phyloP scores from a whole-genome alignment of 2,797 vertebrate species.

The Arremon aurantiirostris region DNA sequence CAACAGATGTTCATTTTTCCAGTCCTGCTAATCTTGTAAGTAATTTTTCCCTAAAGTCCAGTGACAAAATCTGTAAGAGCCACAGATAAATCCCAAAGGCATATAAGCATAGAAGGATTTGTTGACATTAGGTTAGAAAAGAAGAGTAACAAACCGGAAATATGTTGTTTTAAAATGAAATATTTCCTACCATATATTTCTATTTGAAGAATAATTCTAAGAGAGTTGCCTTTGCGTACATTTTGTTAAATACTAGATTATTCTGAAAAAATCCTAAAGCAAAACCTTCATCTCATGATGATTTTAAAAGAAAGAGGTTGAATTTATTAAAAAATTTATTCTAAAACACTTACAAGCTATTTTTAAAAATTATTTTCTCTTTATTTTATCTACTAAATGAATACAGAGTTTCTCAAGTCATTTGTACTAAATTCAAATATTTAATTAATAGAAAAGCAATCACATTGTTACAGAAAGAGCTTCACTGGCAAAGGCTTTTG shows the following conservation, averaged over 20 bases:
- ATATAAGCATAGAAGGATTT: background rate
- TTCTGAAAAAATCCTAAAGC: background rate
- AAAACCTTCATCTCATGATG: background rate
- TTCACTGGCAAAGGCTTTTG: background rate
- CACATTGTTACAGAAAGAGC: background rate
- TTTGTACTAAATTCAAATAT: background rate
- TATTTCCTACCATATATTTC: background rate
- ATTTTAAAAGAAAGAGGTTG: background rate
- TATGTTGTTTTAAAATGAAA: background rate
- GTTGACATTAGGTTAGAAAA: background rate
- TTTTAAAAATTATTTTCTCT: background rate
- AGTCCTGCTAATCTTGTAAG: slow-evolving; percentile 7
- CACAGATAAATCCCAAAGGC: background rate
- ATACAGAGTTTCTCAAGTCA: background rate
- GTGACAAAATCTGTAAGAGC: background rate
- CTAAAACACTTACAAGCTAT: background rate
- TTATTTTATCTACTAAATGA: background rate
- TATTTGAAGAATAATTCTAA: background rate
- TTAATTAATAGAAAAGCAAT: background rate
- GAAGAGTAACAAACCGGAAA: background rate
- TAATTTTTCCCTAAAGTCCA: background rate
- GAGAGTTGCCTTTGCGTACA: background rate
- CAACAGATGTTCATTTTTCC: slow-evolving; percentile 36
- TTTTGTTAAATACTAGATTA: background rate
- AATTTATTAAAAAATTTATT: background rate